phyloP scores from a whole-genome alignment of 92 coral and sea anemone species.

The Bergia puertoricense region DNA sequence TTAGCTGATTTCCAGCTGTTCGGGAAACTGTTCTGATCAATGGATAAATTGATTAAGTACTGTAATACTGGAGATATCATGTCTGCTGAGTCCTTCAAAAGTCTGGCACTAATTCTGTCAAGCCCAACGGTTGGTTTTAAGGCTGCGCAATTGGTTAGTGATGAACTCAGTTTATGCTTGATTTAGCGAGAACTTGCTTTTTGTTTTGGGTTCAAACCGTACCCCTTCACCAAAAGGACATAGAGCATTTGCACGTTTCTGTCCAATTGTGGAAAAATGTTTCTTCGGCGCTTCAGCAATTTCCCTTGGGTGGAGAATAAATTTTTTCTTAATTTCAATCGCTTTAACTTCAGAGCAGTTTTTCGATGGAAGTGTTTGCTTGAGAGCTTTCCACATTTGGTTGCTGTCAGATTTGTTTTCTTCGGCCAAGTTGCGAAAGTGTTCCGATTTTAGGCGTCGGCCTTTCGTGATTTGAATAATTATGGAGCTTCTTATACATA shows the following conservation, averaged over 20 bases:
- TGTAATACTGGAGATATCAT: too few species aligned
- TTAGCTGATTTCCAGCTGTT: too few species aligned
- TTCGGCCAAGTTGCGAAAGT: constrained; percentile 33
- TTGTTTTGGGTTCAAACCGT: background rate
- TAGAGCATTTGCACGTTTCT: constrained; percentile 29
- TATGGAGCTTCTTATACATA: too few species aligned
- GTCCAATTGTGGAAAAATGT: constrained; percentile 26
- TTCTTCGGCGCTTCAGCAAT: background rate
- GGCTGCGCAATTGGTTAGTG: too few species aligned
- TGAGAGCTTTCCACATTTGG: too few species aligned
- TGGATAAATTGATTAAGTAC: too few species aligned
- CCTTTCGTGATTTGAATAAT: background rate
- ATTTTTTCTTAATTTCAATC: constrained; percentile 9
- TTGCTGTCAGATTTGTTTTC: background rate
- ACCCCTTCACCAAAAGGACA: constrained; percentile 22
- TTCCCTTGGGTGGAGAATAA: background rate
- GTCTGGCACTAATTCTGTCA: too few species aligned
- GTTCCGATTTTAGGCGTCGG: constrained; percentile 27
- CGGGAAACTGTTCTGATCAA: too few species aligned
- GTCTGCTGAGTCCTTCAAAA: too few species aligned
- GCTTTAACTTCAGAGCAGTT: too few species aligned
- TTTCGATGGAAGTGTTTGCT: too few species aligned
- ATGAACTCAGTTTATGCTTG: background rate
- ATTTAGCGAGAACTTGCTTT: background rate
- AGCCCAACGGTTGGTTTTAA: too few species aligned